These are phyloP conservation scores for Conomelus anceps DNA, from an alignment of 2,888 invertebrate genomes.

Conservation along the genomic window DNA sequence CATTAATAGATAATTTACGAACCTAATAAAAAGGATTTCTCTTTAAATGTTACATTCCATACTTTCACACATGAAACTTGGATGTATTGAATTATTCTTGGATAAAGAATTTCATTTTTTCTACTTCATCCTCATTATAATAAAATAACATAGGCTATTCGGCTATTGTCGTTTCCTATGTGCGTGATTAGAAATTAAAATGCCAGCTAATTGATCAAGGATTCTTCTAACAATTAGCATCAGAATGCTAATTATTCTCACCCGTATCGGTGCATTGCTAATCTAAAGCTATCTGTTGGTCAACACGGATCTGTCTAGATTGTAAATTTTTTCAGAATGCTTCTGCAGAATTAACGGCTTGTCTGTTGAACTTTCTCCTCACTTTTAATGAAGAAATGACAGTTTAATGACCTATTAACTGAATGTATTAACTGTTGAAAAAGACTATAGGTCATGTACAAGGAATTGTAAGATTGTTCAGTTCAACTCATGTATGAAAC, in stretches of 20 bases:
- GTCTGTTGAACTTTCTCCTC: not conserved
- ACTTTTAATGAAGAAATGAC: not conserved
- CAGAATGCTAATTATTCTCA: not conserved
- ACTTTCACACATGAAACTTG: not conserved
- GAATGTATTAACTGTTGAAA: not conserved
- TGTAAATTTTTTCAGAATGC: not conserved
- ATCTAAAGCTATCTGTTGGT: not conserved
- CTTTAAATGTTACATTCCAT: not conserved
- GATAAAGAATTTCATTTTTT: not conserved
- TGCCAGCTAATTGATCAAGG: not conserved
- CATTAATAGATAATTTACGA: not conserved
- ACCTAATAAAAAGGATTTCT: not conserved
- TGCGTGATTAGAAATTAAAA: not conserved
- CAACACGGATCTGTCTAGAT: not conserved
- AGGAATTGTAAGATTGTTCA: not conserved
- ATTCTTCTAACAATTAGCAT: not conserved
- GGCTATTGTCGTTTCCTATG: not conserved
- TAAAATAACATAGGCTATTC: too few relatives aligned
- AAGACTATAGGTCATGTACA: not conserved
- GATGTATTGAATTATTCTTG: not conserved
- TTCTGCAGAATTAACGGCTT: not conserved
- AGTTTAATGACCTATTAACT: not conserved
- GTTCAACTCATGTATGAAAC: not conserved
- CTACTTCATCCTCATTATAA: not conserved
- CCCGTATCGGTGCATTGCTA: not conserved